A percentile compares a stretch with the other conserved stretches of the same genome.
Conservation (phyloP, 2,113 vertebrate genomes). For the Neolamprologus cancellatus region DNA sequence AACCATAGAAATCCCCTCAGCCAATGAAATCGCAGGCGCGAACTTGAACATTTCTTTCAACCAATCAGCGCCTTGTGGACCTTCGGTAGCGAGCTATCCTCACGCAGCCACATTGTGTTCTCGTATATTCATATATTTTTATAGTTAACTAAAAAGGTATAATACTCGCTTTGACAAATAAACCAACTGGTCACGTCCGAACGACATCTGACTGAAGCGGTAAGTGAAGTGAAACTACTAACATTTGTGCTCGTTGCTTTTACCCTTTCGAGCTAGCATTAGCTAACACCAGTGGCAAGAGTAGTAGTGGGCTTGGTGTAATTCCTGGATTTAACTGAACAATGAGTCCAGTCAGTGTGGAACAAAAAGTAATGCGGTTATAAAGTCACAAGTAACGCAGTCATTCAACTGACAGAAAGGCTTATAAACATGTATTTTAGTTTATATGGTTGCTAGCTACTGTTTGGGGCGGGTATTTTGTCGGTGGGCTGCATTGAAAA, state of each 20-base stretch:
- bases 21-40: slow-evolving; percentile 57
- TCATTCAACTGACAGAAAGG: not conserved
- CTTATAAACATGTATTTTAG: not conserved
- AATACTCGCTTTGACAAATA: accelerated
- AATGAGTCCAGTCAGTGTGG: not conserved
- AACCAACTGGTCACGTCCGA: not conserved
- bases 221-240: slow-evolving; percentile 6
- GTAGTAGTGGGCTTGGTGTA: not conserved
- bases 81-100: not conserved
- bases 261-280: not conserved
- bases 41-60: slow-evolving; percentile 23
- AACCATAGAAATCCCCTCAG: accelerated
- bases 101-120: not conserved
- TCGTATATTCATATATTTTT: not conserved
- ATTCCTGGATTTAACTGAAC: not conserved
- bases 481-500: not conserved
- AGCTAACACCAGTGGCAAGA: not conserved
- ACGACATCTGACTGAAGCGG: not conserved
- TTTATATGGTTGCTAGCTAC: not conserved
- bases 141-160: not conserved
- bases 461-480: not conserved
- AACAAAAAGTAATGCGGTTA: not conserved
- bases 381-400: not conserved
- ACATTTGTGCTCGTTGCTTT: not conserved
- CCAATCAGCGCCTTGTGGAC: slow-evolving; percentile 44